Percentiles rank a stretch among this genome's conserved stretches.
Evolutionary conservation across 2,113 vertebrate genomes (phyloP).

Genomic region (Crotalus helleri): DNA sequence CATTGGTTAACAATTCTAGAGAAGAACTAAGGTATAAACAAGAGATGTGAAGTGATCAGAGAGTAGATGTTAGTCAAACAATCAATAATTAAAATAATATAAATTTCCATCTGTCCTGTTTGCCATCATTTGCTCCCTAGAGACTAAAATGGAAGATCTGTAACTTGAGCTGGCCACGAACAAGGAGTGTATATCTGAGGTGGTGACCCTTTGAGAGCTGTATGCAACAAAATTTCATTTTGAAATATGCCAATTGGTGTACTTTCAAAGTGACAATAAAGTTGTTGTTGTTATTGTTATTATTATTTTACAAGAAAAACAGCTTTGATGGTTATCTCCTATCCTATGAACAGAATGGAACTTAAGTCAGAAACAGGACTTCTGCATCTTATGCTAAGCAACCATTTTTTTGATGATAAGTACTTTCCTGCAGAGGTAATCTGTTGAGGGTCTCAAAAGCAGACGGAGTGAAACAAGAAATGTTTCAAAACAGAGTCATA

Average conservation of each 20-base stretch:
- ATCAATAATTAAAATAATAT: neutral
- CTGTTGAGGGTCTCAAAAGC: neutral
- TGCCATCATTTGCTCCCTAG: no score
- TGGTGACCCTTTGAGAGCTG: no score
- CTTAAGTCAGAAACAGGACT: neutral
- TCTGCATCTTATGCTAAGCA: neutral
- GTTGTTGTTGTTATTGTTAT: no score
- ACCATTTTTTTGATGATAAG: neutral
- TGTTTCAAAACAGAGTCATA: neutral
- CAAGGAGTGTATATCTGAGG: no score
- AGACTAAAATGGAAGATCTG: no score
- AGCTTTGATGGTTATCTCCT: neutral
- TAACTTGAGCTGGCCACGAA: no score
- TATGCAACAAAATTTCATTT: no score
- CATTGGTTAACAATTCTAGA: neutral
- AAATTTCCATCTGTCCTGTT: neutral
- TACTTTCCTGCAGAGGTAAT: neutral
- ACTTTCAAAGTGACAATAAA: no score
- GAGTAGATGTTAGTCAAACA: neutral
- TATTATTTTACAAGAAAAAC: neutral
- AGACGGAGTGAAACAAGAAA: neutral
- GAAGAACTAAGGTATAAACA: neutral
- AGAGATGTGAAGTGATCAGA: neutral
- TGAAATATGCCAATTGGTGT: no score
- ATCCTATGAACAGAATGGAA: neutral